A percentile compares a stretch with the other conserved stretches of the same genome.
Conservation (phyloP, 2,797 vertebrate genomes). For the Paedocypris micromegethes region DNA sequence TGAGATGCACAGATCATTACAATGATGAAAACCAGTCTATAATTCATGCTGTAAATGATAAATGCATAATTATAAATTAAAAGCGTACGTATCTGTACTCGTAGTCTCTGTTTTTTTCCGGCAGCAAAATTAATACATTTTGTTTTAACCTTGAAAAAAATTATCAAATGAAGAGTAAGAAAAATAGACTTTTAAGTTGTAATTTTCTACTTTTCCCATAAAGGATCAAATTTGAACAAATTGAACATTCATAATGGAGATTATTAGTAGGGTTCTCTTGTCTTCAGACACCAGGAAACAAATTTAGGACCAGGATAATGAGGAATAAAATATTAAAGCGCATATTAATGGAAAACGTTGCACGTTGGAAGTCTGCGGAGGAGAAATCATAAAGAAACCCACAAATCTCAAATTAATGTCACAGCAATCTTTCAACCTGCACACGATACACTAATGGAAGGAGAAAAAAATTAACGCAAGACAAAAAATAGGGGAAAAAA, state of each 20-base stretch:
- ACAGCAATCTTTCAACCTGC: slow-evolving; percentile 29
- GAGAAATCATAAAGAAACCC: slow-evolving; percentile 37
- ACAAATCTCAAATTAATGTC: slow-evolving; percentile 36
- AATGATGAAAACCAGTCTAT: slow-evolving; percentile 17
- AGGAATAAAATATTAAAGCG: slow-evolving; percentile 44
- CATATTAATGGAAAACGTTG: slow-evolving; percentile 45
- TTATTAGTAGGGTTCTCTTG: slow-evolving; percentile 25
- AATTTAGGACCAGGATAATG: slow-evolving; percentile 38
- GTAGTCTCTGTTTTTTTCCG: too few species aligned
- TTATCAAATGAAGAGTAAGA: slow-evolving; percentile 14
- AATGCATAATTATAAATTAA: too few species aligned
- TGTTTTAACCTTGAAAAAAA: slow-evolving; percentile 19
- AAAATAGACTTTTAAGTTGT: slow-evolving; percentile 15
- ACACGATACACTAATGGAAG: slow-evolving; percentile 29
- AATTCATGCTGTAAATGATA: neutral
- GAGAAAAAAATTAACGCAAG: slow-evolving; percentile 18
- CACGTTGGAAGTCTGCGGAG: slow-evolving; percentile 34
- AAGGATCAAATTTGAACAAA: slow-evolving; percentile 29
- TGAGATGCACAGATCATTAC: slow-evolving; percentile 24
- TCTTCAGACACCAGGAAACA: slow-evolving; percentile 25
- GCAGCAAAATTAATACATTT: neutral
- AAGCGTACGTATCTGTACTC: too few species aligned
- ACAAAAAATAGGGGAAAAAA: slow-evolving; percentile 8
- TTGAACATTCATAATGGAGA: slow-evolving; percentile 16
- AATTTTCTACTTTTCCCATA: slow-evolving; percentile 23